These are phyloP conservation scores for Chrysodeixis includens DNA, from an alignment of 2,888 invertebrate genomes.

Conservation along the genomic window DNA sequence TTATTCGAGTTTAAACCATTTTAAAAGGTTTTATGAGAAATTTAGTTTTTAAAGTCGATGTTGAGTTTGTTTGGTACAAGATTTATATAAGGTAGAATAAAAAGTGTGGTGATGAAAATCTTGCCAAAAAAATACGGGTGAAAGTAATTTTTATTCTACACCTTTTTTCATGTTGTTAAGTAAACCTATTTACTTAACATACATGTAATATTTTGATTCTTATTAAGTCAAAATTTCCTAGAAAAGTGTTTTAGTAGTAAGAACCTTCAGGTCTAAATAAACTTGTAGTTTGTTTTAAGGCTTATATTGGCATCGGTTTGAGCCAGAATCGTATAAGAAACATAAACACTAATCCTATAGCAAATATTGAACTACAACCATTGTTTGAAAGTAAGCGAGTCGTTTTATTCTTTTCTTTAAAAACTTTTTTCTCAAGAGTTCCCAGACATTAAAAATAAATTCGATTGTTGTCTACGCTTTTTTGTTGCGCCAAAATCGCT, in stretches of 20 bases:
- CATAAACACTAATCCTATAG: conserved; percentile 81
- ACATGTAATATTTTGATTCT: no score
- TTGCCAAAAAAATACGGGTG: neutral
- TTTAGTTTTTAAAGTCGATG: neutral
- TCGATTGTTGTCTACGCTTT: conserved; percentile 59
- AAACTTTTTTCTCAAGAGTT: conserved; percentile 58
- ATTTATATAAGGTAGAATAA: neutral
- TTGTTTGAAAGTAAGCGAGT: conserved; percentile 79
- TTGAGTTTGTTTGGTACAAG: neutral
- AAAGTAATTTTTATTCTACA: no score
- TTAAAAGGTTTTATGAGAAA: neutral
- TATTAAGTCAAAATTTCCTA: no score
- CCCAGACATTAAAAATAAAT: conserved; percentile 61
- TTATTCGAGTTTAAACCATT: conserved; percentile 1
- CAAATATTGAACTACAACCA: conserved; percentile 75
- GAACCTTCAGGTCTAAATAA: conserved; percentile 14
- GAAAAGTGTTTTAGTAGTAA: no score
- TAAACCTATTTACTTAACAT: no score
- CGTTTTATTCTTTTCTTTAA: conserved; percentile 66
- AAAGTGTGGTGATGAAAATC: neutral
- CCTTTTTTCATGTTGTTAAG: no score
- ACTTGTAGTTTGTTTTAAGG: conserved; percentile 32
- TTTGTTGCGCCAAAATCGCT: conserved; percentile 30
- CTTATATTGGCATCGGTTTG: conserved; percentile 32
- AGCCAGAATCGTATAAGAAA: conserved; percentile 75